These are phyloP conservation scores for Siphonodentalium dalli DNA, from an alignment of 2,888 invertebrate species.

Conservation along the genomic window DNA sequence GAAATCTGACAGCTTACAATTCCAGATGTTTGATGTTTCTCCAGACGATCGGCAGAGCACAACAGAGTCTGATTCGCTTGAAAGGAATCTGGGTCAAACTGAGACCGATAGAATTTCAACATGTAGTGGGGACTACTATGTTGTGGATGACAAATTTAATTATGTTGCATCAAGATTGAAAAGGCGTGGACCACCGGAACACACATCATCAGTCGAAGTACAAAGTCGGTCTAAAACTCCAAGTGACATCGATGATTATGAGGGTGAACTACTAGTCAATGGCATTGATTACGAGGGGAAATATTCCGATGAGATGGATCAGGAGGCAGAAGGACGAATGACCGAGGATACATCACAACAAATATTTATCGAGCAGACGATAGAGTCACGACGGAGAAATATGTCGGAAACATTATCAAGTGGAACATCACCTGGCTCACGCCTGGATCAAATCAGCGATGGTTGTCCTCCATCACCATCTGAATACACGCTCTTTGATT, in stretches of 20 bases:
- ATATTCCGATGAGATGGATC: slow-evolving; percentile 24
- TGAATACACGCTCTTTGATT: slow-evolving; percentile 57
- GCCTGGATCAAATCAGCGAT: too few species aligned
- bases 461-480: slow-evolving; percentile 62
- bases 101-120: too few species aligned
- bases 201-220: slow-evolving; percentile 37
- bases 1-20: too few species aligned
- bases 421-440: slow-evolving; percentile 11
- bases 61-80: too few species aligned
- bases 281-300: too few species aligned
- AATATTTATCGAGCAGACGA: slow-evolving; percentile 56
- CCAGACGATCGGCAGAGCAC: too few species aligned
- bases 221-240: slow-evolving; percentile 37
- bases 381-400: slow-evolving; percentile 29
- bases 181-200: slow-evolving; percentile 22
- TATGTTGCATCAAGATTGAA: too few species aligned
- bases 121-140: too few species aligned
- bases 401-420: neutral
- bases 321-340: slow-evolving; percentile 47
- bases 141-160: too few species aligned
- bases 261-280: too few species aligned
- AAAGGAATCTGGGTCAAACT: too few species aligned
- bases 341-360: slow-evolving; percentile 55
- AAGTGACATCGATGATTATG: slow-evolving; percentile 33
- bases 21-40: too few species aligned